Base-by-base conservation (phyloP, 1,140 invertebrate species). In the Camponotus floridanus region DNA sequence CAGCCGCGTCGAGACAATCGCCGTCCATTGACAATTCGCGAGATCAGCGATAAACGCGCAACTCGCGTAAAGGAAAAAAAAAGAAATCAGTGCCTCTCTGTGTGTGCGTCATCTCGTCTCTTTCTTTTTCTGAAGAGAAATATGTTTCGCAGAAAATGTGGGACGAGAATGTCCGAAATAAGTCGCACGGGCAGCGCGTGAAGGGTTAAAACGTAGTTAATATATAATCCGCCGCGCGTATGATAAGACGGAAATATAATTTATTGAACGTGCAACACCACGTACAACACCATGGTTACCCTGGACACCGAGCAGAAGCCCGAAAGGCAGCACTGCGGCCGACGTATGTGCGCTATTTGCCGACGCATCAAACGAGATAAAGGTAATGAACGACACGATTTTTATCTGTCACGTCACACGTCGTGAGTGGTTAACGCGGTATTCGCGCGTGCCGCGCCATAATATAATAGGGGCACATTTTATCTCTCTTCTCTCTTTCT, bases 301-400 rank as follows among this genome's bases (percentile, higher is more conserved):
- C 87, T 95, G 92, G 94, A 95, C 93, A 94, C 94, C 48, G 94
- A 94, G 86, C 94, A 94, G 91, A 95, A 95, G 91, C 94, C 93
- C 74, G 94, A 95, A 87, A 88, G 94, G 93, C 94, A 94, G 86
- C 94, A 95, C 76, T 95, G 94, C 88, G 94, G 92, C 68, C 92
- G 94, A 59, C 94, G 94, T 80, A 95, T 95, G 94, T 95, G 94
- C 87, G 94, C 94, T 59, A 95, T 95, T 93, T 95, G 94, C 92
- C 93, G 94, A 91, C 93, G 94, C 90, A 94, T 95, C 92, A 94
- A 93, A 90, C 92, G 94, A 83, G 94, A 95, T 86, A 95, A 93
- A 95, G 94, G 94, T 95, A 94, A 94, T 80, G 55, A 76, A 67
- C n/a, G 59, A 78, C 55, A 81, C 18, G 76, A 80, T 85, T 85